A percentile compares a stretch with the other conserved stretches of the same genome.
Evolutionary conservation across 2,797 vertebrate genomes (phyloP).

Genomic region (Tragelaphus eurycerus): DNA sequence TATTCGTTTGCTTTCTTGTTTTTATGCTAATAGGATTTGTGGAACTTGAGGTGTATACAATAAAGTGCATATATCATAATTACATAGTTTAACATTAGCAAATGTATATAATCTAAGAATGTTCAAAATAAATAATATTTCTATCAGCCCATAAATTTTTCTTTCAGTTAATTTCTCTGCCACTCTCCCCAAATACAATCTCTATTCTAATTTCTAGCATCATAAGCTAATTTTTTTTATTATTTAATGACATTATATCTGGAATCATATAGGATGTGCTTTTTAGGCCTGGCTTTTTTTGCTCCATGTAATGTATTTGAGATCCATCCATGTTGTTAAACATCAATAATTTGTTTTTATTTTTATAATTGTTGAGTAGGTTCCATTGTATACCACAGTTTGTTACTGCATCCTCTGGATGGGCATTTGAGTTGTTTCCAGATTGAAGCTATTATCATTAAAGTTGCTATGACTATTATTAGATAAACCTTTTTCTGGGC

Average conservation of each 20-base stretch:
- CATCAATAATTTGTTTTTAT: background rate
- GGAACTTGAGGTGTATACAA: background rate
- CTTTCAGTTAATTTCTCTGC: background rate
- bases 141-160: background rate
- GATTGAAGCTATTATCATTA: background rate
- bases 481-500: background rate
- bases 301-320: background rate
- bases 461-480: background rate
- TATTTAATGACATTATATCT: background rate
- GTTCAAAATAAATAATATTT: slow-evolving; percentile 15
- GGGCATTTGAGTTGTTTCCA: background rate
- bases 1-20: background rate
- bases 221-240: background rate
- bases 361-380: background rate
- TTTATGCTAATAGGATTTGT: background rate
- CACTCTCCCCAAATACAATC: background rate
- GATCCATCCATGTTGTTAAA: background rate
- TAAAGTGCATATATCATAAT: background rate
- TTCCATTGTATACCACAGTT: background rate
- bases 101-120: background rate
- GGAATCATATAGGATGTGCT: background rate
- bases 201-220: background rate
- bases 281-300: background rate
- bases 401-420: background rate
- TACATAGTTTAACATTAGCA: background rate